Evolutionary conservation across 2,113 vertebrate species (phyloP), one percentile per base, ranked within the genome.

Genomic region (Saccopteryx bilineata): DNA sequence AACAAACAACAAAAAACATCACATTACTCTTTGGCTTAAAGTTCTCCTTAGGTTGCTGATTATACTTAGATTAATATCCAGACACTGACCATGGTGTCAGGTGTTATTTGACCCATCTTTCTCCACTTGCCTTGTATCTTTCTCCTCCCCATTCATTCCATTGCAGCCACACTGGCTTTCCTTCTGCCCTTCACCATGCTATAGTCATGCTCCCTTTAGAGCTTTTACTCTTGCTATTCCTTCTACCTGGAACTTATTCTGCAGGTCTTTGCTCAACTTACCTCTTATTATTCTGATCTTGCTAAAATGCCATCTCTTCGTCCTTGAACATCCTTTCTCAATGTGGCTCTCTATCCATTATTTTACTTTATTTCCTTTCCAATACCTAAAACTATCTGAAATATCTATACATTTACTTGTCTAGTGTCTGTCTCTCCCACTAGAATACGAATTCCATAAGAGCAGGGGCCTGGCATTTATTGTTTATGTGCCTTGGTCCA

Each of bases 311-410:
- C 6, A 78, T 68, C 68, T 94, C 26, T 80, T 86, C 5, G 21
- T 50, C 12, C 21, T 63, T 39, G 46, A 87, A 48, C 33, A 68
- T 61, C 24, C 50, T 90, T 90, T 89, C 50, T 61, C 52, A 83
- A 76, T 74, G 26, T 17, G 11, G 14, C 13, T 72, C 12, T 95
- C 58, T 78, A 39, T 82, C 13, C 11, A 65, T 65, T 88, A 76
- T 60, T 23, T 89, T 89, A n/a, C 13, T 83, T 86, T 15, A 63
- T 82, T 86, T 86, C 90, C 61, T 72, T 92, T 33, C 52, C 31
- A 91, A 83, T 7, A 52, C 9, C 2, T 78, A 9, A 9, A 83
- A 71, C 17, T 68, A 66, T 33, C 14, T 85, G 79, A 81, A 81
- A 82, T 79, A 3, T 68, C 87, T 90, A 24, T 66, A 69, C 63